A percentile compares a stretch with the other conserved stretches of the same genome.
Evolutionary conservation across 2,113 vertebrate species (phyloP).

Genomic region (Halcyon senegalensis): DNA sequence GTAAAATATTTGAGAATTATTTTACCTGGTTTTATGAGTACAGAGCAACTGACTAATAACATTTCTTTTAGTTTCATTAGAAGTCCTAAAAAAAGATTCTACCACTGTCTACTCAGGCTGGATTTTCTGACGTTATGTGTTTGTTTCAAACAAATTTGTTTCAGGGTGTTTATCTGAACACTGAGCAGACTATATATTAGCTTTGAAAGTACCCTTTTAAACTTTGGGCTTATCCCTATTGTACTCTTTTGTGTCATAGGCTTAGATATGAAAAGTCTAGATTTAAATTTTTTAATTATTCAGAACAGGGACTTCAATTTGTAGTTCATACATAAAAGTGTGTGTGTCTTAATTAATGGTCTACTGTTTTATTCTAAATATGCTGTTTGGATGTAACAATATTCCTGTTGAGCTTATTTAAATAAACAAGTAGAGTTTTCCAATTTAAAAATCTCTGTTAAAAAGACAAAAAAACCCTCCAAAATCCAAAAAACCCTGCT

Average conservation of each 20-base stretch:
- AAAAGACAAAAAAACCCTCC: too few relatives aligned
- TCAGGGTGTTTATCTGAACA: not conserved
- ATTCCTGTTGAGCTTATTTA: not conserved
- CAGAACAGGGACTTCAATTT: not conserved
- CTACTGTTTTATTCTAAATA: not conserved
- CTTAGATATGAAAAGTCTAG: not conserved
- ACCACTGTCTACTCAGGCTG: not conserved
- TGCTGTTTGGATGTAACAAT: not conserved
- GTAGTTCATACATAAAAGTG: not conserved
- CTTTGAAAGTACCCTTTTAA: not conserved
- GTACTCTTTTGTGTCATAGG: not conserved
- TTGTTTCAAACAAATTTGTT: not conserved
- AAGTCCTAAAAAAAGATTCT: not conserved
- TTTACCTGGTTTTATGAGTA: not conserved
- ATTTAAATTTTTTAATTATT: not conserved
- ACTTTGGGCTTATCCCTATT: not conserved
- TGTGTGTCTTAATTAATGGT: not conserved
- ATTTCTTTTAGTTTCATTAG: not conserved
- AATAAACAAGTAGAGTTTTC: not conserved
- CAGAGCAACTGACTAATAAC: rapidly evolving
- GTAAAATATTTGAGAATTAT: not conserved
- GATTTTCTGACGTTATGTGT: not conserved
- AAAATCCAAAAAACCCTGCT: not conserved
- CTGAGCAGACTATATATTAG: rapidly evolving
- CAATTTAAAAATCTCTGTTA: not conserved